Conservation (phyloP, 2,113 vertebrate species). For the Sterrhoptilus dennistouni region DNA sequence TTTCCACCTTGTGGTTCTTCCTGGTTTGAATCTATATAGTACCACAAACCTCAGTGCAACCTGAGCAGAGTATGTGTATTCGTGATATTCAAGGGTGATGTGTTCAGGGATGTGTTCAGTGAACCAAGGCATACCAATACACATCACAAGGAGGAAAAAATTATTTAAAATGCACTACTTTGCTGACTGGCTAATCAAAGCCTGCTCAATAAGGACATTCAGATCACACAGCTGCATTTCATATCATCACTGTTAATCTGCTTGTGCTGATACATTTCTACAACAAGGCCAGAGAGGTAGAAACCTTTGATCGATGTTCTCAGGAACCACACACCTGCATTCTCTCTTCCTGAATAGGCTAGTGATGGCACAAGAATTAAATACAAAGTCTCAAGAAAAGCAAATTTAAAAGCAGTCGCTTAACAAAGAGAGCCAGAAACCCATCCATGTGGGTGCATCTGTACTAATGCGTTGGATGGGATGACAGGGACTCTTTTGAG, state of each 20-base stretch:
- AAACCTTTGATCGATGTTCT: background rate
- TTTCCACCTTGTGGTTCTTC: slow-evolving; percentile 19
- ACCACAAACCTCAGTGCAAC: background rate
- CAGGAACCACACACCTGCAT: background rate
- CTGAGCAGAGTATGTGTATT: background rate
- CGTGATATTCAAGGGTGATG: background rate
- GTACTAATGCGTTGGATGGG: background rate
- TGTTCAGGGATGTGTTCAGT: background rate
- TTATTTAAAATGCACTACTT: background rate
- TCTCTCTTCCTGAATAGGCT: background rate
- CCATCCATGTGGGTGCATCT: background rate
- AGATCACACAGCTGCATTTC: background rate
- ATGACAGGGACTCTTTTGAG: background rate
- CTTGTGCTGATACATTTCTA: background rate
- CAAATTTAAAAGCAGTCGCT: background rate
- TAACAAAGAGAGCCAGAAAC: background rate
- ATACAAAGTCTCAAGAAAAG: background rate
- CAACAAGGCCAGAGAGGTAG: background rate
- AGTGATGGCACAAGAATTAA: background rate
- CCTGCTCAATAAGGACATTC: background rate
- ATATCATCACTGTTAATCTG: background rate
- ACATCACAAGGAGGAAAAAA: slow-evolving; percentile 7
- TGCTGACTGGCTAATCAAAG: background rate
- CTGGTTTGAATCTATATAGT: background rate
- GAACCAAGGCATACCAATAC: background rate